A percentile compares a stretch with the other conserved stretches of the same genome.
phyloP scores from a whole-genome alignment of 2,888 invertebrate genomes.

The Amblyjoppa proteus region DNA sequence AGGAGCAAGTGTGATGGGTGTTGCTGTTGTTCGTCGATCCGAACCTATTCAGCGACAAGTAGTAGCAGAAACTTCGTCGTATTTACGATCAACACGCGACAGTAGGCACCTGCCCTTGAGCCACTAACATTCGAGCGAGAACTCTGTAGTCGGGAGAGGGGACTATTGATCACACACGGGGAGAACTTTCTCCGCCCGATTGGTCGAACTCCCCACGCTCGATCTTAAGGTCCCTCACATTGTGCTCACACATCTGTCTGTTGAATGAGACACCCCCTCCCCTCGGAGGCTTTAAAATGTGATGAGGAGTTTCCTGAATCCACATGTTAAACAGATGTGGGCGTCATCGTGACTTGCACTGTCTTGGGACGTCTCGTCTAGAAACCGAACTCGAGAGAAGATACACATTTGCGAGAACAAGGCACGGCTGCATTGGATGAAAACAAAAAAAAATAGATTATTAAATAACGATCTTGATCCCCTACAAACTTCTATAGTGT shows the following conservation, averaged over 20 bases:
- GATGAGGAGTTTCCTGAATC: constrained; percentile 81
- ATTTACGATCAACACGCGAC: constrained; percentile 38
- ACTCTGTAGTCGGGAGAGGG: constrained; percentile 57
- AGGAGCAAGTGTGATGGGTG: neutral
- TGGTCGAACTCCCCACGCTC: constrained; percentile 68
- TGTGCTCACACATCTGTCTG: constrained; percentile 35
- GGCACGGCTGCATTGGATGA: neutral
- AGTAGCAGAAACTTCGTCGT: constrained; percentile 39
- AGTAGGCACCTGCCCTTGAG: constrained; percentile 77
- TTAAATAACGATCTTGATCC: neutral
- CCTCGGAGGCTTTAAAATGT: constrained; percentile 69
- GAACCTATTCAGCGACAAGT: constrained; percentile 22
- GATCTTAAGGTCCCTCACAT: constrained; percentile 39
- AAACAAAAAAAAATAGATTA: neutral
- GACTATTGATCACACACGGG: constrained; percentile 75
- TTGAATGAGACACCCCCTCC: constrained; percentile 40
- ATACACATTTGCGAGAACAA: neutral
- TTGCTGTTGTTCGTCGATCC: neutral
- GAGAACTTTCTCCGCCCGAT: constrained; percentile 74
- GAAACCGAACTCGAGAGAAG: neutral
- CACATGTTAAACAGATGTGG: constrained; percentile 75
- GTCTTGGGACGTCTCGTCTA: neutral
- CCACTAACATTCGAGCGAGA: constrained; percentile 72
- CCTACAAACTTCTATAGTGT: neutral
- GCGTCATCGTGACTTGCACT: constrained; percentile 56